A percentile compares a stretch with the other conserved stretches of the same genome.
These are phyloP conservation scores for Sepiola atlantica DNA, from an alignment of 2,888 invertebrate species.

Conservation along the genomic window DNA sequence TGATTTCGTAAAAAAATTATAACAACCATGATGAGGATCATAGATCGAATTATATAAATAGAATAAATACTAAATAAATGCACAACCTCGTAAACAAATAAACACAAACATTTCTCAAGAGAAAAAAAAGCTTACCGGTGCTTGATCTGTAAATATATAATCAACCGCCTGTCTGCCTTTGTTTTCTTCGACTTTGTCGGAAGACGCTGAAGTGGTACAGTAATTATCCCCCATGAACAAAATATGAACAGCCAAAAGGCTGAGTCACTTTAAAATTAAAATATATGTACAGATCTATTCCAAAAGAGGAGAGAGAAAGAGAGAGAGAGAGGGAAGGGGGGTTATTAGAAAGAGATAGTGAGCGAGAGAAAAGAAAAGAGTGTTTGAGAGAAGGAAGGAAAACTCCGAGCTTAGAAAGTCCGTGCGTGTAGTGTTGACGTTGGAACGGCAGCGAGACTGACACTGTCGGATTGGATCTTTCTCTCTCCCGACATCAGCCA, in stretches of 20 bases:
- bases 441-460: background rate
- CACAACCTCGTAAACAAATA: no score
- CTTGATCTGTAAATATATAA: conserved; percentile 1
- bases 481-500: background rate
- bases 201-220: background rate
- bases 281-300: no score
- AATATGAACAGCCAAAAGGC: background rate
- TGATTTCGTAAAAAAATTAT: no score
- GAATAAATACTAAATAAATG: no score
- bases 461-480: background rate
- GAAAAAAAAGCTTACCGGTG: background rate
- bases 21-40: no score
- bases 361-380: no score
- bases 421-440: background rate
- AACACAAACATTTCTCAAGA: no score
- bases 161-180: background rate
- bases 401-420: background rate
- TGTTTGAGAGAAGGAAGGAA: background rate
- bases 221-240: conserved; percentile 21
- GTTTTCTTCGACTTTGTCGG: background rate
- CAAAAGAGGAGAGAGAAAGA: background rate
- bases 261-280: background rate
- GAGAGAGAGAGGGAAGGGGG: background rate
- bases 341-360: no score
- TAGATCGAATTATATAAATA: no score